Base-by-base conservation (phyloP, 2,797 vertebrate species). In the Catamblyrhynchus diadema region DNA sequence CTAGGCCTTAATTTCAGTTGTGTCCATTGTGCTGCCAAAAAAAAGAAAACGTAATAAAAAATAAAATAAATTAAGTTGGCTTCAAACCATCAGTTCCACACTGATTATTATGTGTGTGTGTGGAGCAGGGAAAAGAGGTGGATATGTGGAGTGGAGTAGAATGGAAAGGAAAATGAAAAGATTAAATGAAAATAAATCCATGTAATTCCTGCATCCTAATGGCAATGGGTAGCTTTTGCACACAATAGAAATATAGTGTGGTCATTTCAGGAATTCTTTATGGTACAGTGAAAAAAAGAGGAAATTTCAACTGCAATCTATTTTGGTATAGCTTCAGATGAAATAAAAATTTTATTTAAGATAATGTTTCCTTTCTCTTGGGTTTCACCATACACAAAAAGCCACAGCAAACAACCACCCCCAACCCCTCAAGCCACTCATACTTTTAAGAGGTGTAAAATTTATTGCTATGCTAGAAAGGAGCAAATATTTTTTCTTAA, bases 331-430 rank as follows among this genome's bases (percentile, higher is more conserved):
- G 1, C 3, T 75, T 89, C 28, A 73, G 18, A 56, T 80, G 21
- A 81, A 72, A 65, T n/a, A 33, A 44, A 64, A 72, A 2, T 9
- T 45, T 59, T 47, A 44, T 4, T 33, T 66, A 13, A 37, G 15
- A 10, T 41, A 30, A 60, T 33, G 2, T 44, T 88, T 93, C 17
- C 13, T 33, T 82, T 72, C 12, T 59, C 16, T 92, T 66, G 8
- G 4, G 2, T 44, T 71, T 84, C 9, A 19, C 56, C 5, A 25
- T 32, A 44, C 15, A 59, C 12, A 53, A 66, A 57, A 64, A 8
- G 3, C 0, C 5, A 0, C 3, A 42, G 3, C 2, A 61, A 81
- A 9, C 4, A 57, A 37, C 11, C 0, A 1, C 1, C 3, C 1
- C 22, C 10, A 54, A 2, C 1, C 1, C 2, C 20, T 25, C 12